A percentile compares a stretch with the other conserved stretches of the same genome.
Conservation (phyloP, 2,113 vertebrate genomes). For the Salvator merianae region DNA sequence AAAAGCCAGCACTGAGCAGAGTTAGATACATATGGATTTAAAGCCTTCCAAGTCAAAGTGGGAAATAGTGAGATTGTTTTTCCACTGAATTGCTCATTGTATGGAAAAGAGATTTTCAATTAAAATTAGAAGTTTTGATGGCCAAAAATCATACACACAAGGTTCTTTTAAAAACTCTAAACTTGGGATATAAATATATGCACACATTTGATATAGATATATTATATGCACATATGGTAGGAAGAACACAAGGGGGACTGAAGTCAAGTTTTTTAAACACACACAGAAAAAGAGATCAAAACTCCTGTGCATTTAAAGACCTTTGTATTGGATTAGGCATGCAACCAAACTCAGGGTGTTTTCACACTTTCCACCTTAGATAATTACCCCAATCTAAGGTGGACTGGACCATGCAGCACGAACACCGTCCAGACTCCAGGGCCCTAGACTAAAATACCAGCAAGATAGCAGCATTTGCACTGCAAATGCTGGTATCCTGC, state of each 20-base stretch:
- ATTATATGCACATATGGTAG: background rate
- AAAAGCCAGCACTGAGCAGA: background rate
- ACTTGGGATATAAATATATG: background rate
- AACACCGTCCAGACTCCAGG: too few relatives aligned
- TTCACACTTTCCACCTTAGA: too few relatives aligned
- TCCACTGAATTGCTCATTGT: background rate
- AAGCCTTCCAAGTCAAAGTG: background rate
- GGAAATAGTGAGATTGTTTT: background rate
- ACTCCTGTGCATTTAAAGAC: too few relatives aligned
- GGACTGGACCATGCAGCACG: too few relatives aligned
- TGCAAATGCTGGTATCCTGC: too few relatives aligned
- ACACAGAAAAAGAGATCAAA: background rate
- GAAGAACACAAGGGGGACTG: background rate
- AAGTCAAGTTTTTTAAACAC: background rate
- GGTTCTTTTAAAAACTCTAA: background rate
- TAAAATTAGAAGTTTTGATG: background rate
- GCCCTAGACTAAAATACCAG: too few relatives aligned
- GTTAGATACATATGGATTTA: background rate
- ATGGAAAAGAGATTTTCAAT: background rate
- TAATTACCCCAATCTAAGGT: too few relatives aligned
- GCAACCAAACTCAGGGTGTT: too few relatives aligned
- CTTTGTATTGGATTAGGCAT: too few relatives aligned
- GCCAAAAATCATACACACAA: background rate
- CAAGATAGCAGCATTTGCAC: too few relatives aligned
- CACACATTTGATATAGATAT: background rate